These are phyloP conservation scores for Dryobates pubescens DNA, from an alignment of 2,797 vertebrate species.

Conservation along the genomic window DNA sequence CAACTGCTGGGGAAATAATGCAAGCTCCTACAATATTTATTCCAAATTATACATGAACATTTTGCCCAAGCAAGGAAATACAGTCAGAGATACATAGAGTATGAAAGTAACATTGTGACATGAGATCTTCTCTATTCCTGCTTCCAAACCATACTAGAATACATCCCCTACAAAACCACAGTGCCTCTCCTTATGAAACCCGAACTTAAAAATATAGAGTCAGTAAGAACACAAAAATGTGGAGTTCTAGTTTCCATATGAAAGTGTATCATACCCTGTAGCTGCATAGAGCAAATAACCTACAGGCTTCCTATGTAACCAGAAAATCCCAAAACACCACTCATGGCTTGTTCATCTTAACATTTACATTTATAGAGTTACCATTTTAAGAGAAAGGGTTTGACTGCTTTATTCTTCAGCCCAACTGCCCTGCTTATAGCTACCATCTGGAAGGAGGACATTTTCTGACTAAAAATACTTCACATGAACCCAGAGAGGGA, in stretches of 20 bases:
- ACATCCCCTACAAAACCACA: neutral
- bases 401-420: neutral
- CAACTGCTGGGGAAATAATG: neutral
- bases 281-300: neutral
- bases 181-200: neutral
- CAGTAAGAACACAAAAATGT: neutral
- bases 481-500: neutral
- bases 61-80: neutral
- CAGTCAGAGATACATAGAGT: neutral
- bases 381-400: neutral
- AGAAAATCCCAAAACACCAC: neutral
- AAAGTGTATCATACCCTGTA: neutral
- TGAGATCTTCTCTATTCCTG: neutral
- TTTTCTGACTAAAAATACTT: slow-evolving; percentile 3
- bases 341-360: neutral
- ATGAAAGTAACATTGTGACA: neutral
- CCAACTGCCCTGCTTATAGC: slow-evolving; percentile 20
- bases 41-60: neutral
- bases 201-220: neutral
- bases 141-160: neutral
- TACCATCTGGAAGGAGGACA: slow-evolving; percentile 25
- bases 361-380: neutral
- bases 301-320: neutral
- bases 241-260: neutral
- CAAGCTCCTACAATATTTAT: neutral